A percentile compares a stretch with the other conserved stretches of the same genome.
These are phyloP conservation scores for Antennarius striatus DNA, from an alignment of 2,113 vertebrate species.

Conservation along the genomic window DNA sequence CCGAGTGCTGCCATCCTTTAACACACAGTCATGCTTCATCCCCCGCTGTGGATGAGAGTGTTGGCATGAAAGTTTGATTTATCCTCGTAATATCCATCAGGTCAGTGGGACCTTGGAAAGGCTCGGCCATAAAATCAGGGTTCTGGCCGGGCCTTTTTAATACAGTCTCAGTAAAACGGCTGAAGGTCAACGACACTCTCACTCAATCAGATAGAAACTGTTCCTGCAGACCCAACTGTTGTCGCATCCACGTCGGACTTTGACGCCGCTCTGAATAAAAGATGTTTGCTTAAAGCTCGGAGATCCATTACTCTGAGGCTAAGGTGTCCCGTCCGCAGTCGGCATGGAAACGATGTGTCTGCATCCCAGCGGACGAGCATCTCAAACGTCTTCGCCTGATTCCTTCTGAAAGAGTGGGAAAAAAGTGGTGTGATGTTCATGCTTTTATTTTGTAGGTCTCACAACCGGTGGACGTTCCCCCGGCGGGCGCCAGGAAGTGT, in stretches of 20 bases:
- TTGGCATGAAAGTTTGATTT: slow-evolving; percentile 75
- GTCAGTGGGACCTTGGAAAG: slow-evolving; percentile 72
- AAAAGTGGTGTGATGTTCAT: too few relatives aligned
- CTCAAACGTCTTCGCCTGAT: too few relatives aligned
- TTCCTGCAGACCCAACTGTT: slow-evolving; percentile 54
- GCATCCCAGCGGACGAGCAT: too few relatives aligned
- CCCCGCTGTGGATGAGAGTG: slow-evolving; percentile 47
- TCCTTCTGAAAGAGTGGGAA: too few relatives aligned
- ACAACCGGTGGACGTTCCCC: too few relatives aligned
- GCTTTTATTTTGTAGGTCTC: too few relatives aligned
- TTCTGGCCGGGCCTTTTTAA: slow-evolving; percentile 73
- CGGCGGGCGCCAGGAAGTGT: too few relatives aligned
- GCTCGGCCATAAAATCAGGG: slow-evolving; percentile 65
- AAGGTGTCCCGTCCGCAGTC: slow-evolving; percentile 18
- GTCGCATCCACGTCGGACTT: slow-evolving; percentile 50
- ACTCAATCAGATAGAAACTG: slow-evolving; percentile 67
- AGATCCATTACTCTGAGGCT: slow-evolving; percentile 1
- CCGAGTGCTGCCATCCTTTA: slow-evolving; percentile 34
- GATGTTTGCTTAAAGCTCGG: slow-evolving; percentile 34
- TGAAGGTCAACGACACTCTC: slow-evolving; percentile 70
- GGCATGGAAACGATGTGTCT: neutral
- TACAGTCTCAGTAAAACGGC: slow-evolving; percentile 74
- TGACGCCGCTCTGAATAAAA: slow-evolving; percentile 46
- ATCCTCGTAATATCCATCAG: slow-evolving; percentile 76
- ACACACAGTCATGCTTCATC: slow-evolving; percentile 53